These are phyloP conservation scores for Muntiacus reevesi DNA, from an alignment of 2,113 vertebrate species.

Conservation along the genomic window DNA sequence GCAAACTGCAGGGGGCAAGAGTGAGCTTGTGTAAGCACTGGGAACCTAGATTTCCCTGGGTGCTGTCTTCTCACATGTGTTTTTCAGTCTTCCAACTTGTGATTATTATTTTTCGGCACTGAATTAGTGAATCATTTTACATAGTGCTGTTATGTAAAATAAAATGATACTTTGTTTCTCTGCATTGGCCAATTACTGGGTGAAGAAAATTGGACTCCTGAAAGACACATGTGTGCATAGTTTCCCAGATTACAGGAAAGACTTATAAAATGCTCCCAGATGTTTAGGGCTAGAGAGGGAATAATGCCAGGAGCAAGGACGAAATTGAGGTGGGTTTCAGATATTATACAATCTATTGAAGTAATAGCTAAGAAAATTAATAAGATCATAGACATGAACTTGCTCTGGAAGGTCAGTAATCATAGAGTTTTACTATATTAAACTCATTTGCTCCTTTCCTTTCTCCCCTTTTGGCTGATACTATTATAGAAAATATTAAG, in stretches of 20 bases:
- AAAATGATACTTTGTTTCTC: slow-evolving; percentile 72
- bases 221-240: slow-evolving; percentile 41
- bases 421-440: not conserved
- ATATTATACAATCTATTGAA: not conserved
- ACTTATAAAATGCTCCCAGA: slow-evolving; percentile 60
- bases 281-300: slow-evolving; percentile 30
- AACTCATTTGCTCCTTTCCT: not conserved
- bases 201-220: slow-evolving; percentile 60
- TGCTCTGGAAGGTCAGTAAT: not conserved
- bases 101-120: slow-evolving; percentile 70
- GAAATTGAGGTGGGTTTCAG: slow-evolving; percentile 17
- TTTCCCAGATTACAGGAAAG: slow-evolving; percentile 55
- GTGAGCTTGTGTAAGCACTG: slow-evolving; percentile 70
- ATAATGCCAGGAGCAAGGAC: not conserved
- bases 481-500: not conserved
- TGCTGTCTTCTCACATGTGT: slow-evolving; percentile 39
- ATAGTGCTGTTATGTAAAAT: slow-evolving; percentile 64
- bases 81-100: slow-evolving; percentile 54
- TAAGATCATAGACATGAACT: not conserved
- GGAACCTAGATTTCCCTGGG: slow-evolving; percentile 45
- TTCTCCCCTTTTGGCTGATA: not conserved
- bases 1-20: slow-evolving; percentile 81
- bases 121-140: slow-evolving; percentile 70
- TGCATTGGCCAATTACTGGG: slow-evolving; percentile 66
- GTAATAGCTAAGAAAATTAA: slow-evolving; percentile 1